These are phyloP conservation scores for Arctia plantaginis DNA, from an alignment of 2,888 invertebrate species.

Conservation along the genomic window DNA sequence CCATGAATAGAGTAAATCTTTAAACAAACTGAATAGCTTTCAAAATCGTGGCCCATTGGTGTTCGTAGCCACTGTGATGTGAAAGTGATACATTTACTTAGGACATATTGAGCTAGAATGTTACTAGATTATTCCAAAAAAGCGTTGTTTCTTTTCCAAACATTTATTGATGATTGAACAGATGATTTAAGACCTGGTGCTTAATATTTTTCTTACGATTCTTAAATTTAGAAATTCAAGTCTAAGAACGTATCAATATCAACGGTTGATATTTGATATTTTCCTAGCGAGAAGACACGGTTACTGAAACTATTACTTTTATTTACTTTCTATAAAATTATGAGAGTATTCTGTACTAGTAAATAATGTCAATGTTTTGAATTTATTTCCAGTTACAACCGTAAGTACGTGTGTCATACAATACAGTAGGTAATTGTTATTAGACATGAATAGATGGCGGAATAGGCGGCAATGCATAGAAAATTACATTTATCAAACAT, in stretches of 20 bases:
- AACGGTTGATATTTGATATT: neutral
- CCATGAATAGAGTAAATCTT: neutral
- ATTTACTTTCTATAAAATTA: neutral
- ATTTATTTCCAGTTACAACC: neutral
- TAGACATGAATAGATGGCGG: no score
- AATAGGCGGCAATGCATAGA: neutral
- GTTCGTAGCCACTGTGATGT: neutral
- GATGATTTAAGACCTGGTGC: neutral
- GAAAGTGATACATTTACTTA: neutral
- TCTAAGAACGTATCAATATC: conserved; percentile 17
- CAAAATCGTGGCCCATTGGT: neutral
- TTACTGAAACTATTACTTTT: neutral
- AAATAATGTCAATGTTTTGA: neutral
- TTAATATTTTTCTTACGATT: neutral
- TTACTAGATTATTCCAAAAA: neutral
- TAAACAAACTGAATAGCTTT: neutral
- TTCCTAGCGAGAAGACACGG: neutral
- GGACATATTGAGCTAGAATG: neutral
- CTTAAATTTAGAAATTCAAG: conserved; percentile 10
- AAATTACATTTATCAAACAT: neutral
- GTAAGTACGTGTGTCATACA: neutral
- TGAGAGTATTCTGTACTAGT: neutral
- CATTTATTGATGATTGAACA: neutral
- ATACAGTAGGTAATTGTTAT: neutral
- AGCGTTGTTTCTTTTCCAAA: neutral